Conservation (phyloP, 2,113 vertebrate species). For the Garra rufa region DNA sequence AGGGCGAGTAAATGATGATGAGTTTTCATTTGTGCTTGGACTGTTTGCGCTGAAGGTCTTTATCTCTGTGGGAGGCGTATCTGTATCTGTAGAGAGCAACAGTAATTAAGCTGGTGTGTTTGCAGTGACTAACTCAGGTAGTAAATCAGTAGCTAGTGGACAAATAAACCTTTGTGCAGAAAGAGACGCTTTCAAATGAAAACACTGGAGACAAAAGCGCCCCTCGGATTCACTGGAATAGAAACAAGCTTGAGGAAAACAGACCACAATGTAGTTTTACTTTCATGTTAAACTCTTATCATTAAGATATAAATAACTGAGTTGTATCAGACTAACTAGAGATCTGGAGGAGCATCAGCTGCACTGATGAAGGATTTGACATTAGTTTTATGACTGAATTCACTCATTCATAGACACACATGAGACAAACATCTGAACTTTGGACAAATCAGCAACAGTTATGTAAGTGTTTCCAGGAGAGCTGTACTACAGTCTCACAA, state of each 20-base stretch:
- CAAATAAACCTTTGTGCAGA: conserved; percentile 74
- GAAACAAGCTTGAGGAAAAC: not conserved
- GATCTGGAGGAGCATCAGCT: conserved; percentile 6
- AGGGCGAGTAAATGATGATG: too few species aligned
- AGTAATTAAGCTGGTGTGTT: not conserved
- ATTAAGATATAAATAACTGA: not conserved
- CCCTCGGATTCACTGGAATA: not conserved
- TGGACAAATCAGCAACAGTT: not conserved
- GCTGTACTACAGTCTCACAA: not conserved
- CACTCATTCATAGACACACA: not conserved
- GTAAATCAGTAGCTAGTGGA: conserved; percentile 73
- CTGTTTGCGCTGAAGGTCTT: not conserved
- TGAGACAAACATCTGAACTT: not conserved
- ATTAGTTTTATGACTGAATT: not conserved
- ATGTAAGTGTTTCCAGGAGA: not conserved
- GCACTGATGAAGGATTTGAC: too few species aligned
- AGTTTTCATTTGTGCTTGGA: too few species aligned
- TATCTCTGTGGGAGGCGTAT: not conserved
- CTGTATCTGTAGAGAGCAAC: not conserved
- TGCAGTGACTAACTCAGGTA: conserved; percentile 11
- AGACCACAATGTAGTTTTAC: not conserved
- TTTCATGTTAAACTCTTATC: not conserved
- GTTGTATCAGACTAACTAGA: not conserved
- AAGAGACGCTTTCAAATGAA: not conserved
- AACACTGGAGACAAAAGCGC: not conserved